Conservation (phyloP, 2,797 vertebrate species). For the Fistularia commersonii region DNA sequence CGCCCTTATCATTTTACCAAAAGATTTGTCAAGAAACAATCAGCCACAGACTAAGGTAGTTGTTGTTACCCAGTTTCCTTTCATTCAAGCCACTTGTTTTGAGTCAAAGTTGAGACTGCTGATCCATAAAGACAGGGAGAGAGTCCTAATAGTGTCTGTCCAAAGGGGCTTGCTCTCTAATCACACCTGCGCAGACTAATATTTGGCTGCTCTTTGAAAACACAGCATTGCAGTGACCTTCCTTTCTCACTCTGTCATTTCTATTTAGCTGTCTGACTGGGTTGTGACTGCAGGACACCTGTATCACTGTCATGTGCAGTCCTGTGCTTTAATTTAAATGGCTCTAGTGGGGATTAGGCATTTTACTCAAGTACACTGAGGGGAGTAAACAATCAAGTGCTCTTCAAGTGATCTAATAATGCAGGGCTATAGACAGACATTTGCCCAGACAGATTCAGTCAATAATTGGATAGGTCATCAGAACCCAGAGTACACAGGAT, state of each 20-base stretch:
- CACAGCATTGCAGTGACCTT: slow-evolving; percentile 32
- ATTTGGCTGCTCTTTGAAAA: slow-evolving; percentile 44
- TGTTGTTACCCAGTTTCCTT: slow-evolving; percentile 10
- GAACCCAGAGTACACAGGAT: too few species aligned
- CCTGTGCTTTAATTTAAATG: neutral
- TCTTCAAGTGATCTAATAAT: too few species aligned
- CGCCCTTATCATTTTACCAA: slow-evolving; percentile 1
- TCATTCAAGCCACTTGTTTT: slow-evolving; percentile 2
- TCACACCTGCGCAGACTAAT: slow-evolving; percentile 47
- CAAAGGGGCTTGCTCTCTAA: slow-evolving; percentile 46
- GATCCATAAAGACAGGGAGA: slow-evolving; percentile 45
- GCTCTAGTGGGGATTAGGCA: slow-evolving; percentile 2
- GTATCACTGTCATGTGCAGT: slow-evolving; percentile 39
- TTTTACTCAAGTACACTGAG: neutral
- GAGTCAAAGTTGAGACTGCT: slow-evolving; percentile 14
- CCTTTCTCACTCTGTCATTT: slow-evolving; percentile 36
- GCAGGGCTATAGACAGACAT: too few species aligned
- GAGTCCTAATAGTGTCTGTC: slow-evolving; percentile 30
- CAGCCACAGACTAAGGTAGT: neutral
- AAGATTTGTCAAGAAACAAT: too few species aligned
- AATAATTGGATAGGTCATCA: too few species aligned
- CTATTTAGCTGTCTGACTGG: slow-evolving; percentile 43
- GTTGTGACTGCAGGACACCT: slow-evolving; percentile 67
- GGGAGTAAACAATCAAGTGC: too few species aligned
- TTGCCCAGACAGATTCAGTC: too few species aligned